Evolutionary conservation across 2,888 invertebrate species (phyloP).

Genomic region (Digitonthophagus gazella): DNA sequence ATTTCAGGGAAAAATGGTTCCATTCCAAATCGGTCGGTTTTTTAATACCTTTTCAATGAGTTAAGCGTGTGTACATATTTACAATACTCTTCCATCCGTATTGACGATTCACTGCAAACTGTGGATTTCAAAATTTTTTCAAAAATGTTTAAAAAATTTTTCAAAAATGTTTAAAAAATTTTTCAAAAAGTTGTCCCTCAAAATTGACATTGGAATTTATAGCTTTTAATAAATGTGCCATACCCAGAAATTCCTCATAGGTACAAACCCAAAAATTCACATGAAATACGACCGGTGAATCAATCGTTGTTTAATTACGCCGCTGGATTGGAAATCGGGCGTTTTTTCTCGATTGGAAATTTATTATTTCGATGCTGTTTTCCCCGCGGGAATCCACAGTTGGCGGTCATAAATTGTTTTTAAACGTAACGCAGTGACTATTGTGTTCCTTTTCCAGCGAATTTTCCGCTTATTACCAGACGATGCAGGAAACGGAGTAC

Average conservation of each 20-base stretch:
- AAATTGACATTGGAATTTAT: not conserved
- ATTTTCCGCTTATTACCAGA: conserved; percentile 81
- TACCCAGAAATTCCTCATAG: not conserved
- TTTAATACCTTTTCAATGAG: not conserved
- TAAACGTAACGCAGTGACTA: not conserved
- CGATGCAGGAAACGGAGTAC: conserved; percentile 90
- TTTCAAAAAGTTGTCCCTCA: not conserved
- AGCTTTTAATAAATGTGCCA: not conserved
- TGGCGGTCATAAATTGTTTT: not conserved
- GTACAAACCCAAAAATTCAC: not conserved
- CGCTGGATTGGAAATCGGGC: not conserved
- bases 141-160: not conserved
- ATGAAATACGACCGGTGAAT: not conserved
- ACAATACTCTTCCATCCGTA: too few species aligned
- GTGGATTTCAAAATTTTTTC: not conserved
- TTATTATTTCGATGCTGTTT: not conserved
- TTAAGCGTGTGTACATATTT: not conserved
- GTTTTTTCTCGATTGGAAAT: not conserved
- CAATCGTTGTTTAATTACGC: not conserved
- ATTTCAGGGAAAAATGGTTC: not conserved
- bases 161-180: too few species aligned
- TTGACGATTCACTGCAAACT: not conserved
- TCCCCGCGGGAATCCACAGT: not conserved
- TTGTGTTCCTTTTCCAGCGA: conserved; percentile 49
- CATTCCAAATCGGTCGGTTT: not conserved